phyloP scores from a whole-genome alignment of 2,113 vertebrate species.

The Elaphurus davidianus region DNA sequence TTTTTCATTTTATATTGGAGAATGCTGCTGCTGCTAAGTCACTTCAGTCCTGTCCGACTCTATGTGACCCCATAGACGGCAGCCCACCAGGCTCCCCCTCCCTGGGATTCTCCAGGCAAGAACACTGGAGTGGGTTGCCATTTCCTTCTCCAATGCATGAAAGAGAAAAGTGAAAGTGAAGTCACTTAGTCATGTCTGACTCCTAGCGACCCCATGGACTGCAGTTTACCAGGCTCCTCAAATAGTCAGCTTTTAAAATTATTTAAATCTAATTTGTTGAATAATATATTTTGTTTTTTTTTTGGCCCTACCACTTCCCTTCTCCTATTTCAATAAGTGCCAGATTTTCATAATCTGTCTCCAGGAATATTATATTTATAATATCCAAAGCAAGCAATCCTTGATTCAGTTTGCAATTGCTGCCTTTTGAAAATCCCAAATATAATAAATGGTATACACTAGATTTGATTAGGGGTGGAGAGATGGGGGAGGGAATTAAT shows the following conservation, averaged over 20 bases:
- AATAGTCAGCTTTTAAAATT: background rate
- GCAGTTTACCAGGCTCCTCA: too few relatives aligned
- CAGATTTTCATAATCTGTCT: background rate
- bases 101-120: too few relatives aligned
- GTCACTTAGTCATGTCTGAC: too few relatives aligned
- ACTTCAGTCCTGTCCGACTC: too few relatives aligned
- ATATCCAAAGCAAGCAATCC: background rate
- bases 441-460: background rate
- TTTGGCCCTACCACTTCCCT: background rate
- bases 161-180: too few relatives aligned
- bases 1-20: background rate
- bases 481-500: background rate
- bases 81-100: too few relatives aligned
- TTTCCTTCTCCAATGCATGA: too few relatives aligned
- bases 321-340: background rate
- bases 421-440: background rate
- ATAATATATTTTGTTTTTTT: background rate
- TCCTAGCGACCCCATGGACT: too few relatives aligned
- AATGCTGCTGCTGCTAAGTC: too few relatives aligned
- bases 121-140: too few relatives aligned
- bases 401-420: background rate
- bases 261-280: background rate
- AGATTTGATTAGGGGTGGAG: background rate
- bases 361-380: background rate
- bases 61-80: too few relatives aligned